Base-by-base conservation (phyloP, 2,113 vertebrate species). In the Acanthisitta chloris region DNA sequence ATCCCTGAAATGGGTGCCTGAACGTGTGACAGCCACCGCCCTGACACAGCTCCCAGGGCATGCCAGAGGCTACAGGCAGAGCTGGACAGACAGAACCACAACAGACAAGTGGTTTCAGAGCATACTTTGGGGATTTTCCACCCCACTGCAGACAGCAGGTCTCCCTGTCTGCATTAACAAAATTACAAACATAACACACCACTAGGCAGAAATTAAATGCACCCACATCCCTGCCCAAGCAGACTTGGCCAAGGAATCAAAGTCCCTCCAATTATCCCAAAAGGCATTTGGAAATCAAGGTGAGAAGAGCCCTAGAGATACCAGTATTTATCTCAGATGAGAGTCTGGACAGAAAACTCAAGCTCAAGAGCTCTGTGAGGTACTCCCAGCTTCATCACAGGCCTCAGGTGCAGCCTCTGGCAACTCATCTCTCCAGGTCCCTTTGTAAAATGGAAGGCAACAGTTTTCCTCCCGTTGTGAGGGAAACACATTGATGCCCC, bases 361-460 rank as follows among this genome's bases (percentile, higher is more conserved):
- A 79, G 59, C n/a, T 70, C 40, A 16, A 52, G 33, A 86, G 64
- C 55, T 82, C 85, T 70, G 86, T 33, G 33, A 57, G 26, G 33
- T 12, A 34, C 15, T 82, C 45, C 43, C 71, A 69, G 88, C 79
- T 82, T 67, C 88, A 66, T 20, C 80, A 43, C 29, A n/a, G 82
- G 88, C 96, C 94, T 90, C 91, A 70, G 88, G 88, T 88, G 79
- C 88, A 70, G 94, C 94, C 91, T 82, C 92, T 62, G 79, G 95
- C 90, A 93, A 94, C 71, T 67, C 62, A 54, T 86, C 79, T 93
- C 86, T 86, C 70, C 90, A 57, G 54, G 81, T 36, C 54, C 69
- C 94, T 80, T 29, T 72, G 49, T n/a, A 29, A 82, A 93, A 69
- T 0, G 5, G 24, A 83, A 88, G 88, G 51, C 25, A 65, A 48